Conservation (phyloP, 2,797 vertebrate species). For the Spheniscus humboldti region DNA sequence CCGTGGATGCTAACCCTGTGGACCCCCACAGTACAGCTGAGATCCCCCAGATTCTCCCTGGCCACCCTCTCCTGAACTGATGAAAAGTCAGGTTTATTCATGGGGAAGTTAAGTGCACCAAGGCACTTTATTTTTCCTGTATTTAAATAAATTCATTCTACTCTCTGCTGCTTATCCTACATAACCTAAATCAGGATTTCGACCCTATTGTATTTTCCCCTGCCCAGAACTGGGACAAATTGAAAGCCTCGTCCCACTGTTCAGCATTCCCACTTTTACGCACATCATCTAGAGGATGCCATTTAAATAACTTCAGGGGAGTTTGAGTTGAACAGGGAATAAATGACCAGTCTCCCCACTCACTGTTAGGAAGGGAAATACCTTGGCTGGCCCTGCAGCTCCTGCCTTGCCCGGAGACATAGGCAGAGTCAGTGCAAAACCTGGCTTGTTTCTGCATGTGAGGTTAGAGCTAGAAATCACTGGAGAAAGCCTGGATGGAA, state of each 20-base stretch:
- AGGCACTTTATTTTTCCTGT: not conserved
- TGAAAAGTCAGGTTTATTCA: not conserved
- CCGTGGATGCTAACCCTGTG: not conserved
- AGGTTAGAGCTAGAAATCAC: not conserved
- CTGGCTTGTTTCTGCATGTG: not conserved
- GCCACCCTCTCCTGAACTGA: not conserved
- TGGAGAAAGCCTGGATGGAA: not conserved
- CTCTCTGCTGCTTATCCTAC: not conserved
- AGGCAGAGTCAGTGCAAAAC: not conserved
- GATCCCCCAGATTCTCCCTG: not conserved
- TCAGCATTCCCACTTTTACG: not conserved
- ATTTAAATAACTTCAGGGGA: not conserved
- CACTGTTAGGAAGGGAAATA: not conserved
- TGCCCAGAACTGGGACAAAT: not conserved
- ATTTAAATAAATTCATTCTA: not conserved
- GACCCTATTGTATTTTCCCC: not conserved
- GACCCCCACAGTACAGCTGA: not conserved
- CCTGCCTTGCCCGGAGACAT: not conserved
- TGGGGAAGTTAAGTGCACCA: not conserved
- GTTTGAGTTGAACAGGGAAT: not conserved
- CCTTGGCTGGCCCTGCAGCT: not conserved
- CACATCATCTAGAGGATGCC: not conserved
- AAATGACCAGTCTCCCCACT: not conserved
- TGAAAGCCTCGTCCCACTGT: not conserved
- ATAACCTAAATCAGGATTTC: not conserved